Evolutionary conservation across 1,140 invertebrate genomes (phyloP), one percentile per base, ranked within the genome.

Genomic region (honey bee (Apis mellifera)): DNA sequence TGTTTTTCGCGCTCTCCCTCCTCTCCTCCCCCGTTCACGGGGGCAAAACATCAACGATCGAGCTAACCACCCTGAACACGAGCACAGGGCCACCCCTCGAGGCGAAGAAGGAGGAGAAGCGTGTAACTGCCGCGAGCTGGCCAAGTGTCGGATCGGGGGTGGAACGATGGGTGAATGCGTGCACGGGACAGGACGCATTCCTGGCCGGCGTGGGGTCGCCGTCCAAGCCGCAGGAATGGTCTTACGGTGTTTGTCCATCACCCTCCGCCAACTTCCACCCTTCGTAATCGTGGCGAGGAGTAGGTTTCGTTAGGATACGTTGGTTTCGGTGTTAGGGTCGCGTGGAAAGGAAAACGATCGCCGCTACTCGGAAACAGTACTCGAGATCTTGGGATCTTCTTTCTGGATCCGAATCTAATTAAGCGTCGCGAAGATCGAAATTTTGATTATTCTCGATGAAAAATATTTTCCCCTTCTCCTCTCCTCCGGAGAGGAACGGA

Each of bases 1-100:
- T 13, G 21, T 54, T 65, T 60, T 60, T 62, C 71, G 54, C 12
- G 50, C 32, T 50, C 55, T 65, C 26, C 72, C 68, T 15, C 48
- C 21, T 9, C 23, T 23, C 66, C 62, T 80, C 52, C 5, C 9
- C 26, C 19, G 55, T 26, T 17, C 68, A 72, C 86, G 80, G 72
- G 89, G 90, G 89, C 90, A 87, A 92, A 92, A 92, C 92, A 93
- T 92, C 92, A 93, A 93, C 91, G 92, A 93, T 93, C 92, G 90
- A 91, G 84, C 90, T 83, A 88, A 86, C 86, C 85, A 84, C 83
- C 86, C 85, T 75, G 83, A 86, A 77, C 82, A 32, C 52, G 71
- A 72, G 62, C 32, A 32, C 32, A 57, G 73, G 70, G 65, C 72
- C 77, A 62, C 64, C 86, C 85, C 74, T 84, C 70, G 60, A 32